These are phyloP conservation scores for Epinephelus moara DNA, from an alignment of 2,113 vertebrate genomes.

Conservation along the genomic window DNA sequence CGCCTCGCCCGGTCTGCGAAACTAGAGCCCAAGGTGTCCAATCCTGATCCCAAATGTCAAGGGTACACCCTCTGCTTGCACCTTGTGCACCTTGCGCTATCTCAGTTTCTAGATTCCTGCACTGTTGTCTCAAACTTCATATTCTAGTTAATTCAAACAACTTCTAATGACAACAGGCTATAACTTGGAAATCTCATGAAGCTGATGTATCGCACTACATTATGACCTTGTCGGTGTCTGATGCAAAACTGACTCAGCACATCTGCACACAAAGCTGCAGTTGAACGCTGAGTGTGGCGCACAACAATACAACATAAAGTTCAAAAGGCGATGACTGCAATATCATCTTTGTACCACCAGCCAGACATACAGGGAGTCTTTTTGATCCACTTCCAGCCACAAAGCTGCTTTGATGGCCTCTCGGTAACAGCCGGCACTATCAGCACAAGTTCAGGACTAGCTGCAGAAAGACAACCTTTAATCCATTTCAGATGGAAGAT, in stretches of 20 bases:
- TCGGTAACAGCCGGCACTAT: constrained; percentile 56
- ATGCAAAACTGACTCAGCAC: constrained; percentile 21
- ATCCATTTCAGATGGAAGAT: constrained; percentile 64
- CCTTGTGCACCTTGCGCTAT: background rate
- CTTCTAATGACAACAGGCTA: too few relatives aligned
- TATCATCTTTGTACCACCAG: constrained; percentile 25
- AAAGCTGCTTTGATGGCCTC: constrained; percentile 47
- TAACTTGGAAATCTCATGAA: background rate
- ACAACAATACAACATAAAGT: constrained; percentile 8
- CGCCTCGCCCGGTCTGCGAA: too few relatives aligned
- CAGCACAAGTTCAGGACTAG: constrained; percentile 53
- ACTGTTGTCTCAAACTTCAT: background rate
- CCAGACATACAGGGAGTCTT: constrained; percentile 17
- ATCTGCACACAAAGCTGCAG: constrained; percentile 1
- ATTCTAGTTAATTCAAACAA: too few relatives aligned
- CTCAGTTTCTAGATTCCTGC: background rate
- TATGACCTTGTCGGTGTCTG: background rate
- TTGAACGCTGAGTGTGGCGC: background rate
- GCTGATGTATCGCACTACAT: background rate
- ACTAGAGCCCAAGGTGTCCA: too few relatives aligned
- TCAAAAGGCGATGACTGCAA: constrained; percentile 21
- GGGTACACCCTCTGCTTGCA: background rate
- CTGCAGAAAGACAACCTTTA: constrained; percentile 63
- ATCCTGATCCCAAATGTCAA: too few relatives aligned
- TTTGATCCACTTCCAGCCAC: constrained; percentile 46